These are phyloP conservation scores for Xiphophorus couchianus DNA, from an alignment of 2,113 vertebrate species.

Conservation along the genomic window DNA sequence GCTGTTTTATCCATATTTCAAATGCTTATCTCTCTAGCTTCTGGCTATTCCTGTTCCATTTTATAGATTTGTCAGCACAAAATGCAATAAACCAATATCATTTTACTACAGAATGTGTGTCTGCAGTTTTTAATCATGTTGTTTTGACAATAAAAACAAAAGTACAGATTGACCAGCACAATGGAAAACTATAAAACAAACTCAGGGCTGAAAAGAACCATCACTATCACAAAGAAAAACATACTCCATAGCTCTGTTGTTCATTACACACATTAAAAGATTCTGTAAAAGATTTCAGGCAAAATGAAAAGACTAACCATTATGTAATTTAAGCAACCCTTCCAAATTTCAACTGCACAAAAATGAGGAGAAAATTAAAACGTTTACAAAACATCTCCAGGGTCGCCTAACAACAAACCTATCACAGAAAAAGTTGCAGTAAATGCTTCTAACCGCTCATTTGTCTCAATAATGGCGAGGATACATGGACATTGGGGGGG, in stretches of 20 bases:
- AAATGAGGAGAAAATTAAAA: constrained; percentile 47
- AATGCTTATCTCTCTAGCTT: constrained; percentile 96
- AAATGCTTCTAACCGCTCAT: constrained; percentile 7
- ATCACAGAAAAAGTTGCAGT: constrained; percentile 21
- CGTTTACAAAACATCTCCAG: constrained; percentile 52
- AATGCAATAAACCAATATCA: constrained; percentile 99
- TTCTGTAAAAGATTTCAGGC: constrained; percentile 21
- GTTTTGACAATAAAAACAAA: constrained; percentile 37
- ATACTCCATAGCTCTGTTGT: constrained; percentile 9
- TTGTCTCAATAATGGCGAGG: constrained; percentile 88
- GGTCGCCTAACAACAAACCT: constrained; percentile 29
- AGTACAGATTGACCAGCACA: constrained; percentile 46
- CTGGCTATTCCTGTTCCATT: constrained; percentile 93
- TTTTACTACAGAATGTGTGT: constrained; percentile 91
- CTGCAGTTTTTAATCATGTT: constrained; percentile 66
- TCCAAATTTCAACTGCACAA: constrained; percentile 20
- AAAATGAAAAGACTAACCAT: constrained; percentile 35
- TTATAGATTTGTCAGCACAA: constrained; percentile 99
- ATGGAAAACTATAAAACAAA: constrained; percentile 46
- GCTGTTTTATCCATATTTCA: constrained; percentile 93
- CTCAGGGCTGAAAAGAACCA: constrained; percentile 23
- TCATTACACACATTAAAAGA: constrained; percentile 5
- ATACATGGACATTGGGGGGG: constrained; percentile 84
- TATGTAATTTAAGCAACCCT: constrained; percentile 3
- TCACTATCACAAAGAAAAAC: constrained; percentile 25